These are phyloP conservation scores for Mesitornis unicolor DNA, from an alignment of 2,113 vertebrate genomes.

Conservation along the genomic window DNA sequence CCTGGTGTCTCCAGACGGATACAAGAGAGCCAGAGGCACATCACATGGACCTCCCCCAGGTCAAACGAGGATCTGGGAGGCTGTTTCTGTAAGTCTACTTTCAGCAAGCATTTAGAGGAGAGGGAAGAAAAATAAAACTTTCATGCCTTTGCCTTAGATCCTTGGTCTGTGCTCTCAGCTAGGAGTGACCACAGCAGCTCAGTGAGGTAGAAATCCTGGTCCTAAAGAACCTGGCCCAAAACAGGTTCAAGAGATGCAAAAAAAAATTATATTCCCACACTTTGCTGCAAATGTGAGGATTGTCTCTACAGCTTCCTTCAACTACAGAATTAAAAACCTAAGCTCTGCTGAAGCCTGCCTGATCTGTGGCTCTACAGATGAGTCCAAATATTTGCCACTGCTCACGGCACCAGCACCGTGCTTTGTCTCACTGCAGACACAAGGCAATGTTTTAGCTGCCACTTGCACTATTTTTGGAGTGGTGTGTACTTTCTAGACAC, in stretches of 20 bases:
- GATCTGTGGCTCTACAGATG: not conserved
- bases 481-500: not conserved
- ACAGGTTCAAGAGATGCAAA: not conserved
- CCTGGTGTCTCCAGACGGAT: not conserved
- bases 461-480: not conserved
- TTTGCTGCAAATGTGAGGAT: not conserved
- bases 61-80: not conserved
- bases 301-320: not conserved
- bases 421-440: not conserved
- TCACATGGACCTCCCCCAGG: not conserved
- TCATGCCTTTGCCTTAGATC: not conserved
- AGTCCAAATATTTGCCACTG: not conserved
- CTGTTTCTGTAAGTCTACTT: not conserved
- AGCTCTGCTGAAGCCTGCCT: not conserved
- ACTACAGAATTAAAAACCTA: accelerated
- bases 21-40: not conserved
- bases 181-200: not conserved
- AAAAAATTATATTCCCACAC: not conserved
- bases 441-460: not conserved
- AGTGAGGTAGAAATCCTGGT: not conserved
- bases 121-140: accelerated
- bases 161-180: not conserved
- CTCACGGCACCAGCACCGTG: not conserved
- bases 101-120: not conserved
- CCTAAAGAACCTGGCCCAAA: not conserved